These are phyloP conservation scores for Mongoloraphidia duomilia DNA, from an alignment of 2,888 invertebrate genomes.

Conservation along the genomic window DNA sequence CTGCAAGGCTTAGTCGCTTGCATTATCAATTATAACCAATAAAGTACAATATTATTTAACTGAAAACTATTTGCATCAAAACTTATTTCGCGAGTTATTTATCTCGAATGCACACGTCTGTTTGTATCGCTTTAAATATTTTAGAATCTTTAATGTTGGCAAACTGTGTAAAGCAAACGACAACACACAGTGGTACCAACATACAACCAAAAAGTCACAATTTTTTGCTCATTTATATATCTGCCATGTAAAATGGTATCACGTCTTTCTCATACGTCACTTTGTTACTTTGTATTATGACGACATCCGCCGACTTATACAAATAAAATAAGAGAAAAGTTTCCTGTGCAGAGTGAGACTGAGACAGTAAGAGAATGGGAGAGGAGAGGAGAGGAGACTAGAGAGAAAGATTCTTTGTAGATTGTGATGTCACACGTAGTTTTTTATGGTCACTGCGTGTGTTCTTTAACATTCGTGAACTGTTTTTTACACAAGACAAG, in stretches of 20 bases:
- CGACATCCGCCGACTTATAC: conserved; percentile 1
- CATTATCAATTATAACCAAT: too few relatives aligned
- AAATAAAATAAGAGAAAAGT: not conserved
- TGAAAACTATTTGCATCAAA: too few relatives aligned
- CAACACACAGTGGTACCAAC: too few relatives aligned
- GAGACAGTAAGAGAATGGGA: too few relatives aligned
- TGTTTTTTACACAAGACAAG: not conserved
- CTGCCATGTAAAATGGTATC: not conserved
- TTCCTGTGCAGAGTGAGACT: not conserved
- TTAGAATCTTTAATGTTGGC: too few relatives aligned
- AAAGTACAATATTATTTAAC: too few relatives aligned
- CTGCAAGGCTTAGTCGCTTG: too few relatives aligned
- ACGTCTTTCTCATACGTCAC: not conserved
- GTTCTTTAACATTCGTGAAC: not conserved
- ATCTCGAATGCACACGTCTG: too few relatives aligned
- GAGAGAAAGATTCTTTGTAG: not conserved
- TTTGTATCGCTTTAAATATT: too few relatives aligned
- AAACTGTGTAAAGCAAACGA: too few relatives aligned
- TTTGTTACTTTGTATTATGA: not conserved
- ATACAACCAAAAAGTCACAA: not conserved
- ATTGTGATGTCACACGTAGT: not conserved
- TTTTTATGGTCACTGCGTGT: not conserved
- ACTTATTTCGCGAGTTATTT: too few relatives aligned
- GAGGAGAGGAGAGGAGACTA: too few relatives aligned
- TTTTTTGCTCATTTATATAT: not conserved